Evolutionary conservation across 35 echinoderm and acorn worm genomes (phyloP).

Genomic region (Lytechinus pictus): DNA sequence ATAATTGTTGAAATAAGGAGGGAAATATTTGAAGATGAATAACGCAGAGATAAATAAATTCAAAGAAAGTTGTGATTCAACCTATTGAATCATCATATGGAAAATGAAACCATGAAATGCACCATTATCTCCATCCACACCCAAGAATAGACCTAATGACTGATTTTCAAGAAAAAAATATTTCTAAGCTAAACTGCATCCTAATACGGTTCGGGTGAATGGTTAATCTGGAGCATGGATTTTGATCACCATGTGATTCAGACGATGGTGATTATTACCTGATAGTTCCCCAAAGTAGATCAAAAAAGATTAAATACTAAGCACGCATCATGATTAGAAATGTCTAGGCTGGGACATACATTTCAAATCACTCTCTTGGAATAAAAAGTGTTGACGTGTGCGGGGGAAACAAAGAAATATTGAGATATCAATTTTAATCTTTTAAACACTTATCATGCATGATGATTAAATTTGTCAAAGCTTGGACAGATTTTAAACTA

Average conservation of each 20-base stretch:
- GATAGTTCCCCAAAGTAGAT: not conserved
- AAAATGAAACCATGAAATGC: not conserved
- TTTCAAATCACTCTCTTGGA: not conserved
- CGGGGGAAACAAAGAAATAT: not conserved
- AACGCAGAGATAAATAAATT: no score
- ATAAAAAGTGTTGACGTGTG: not conserved
- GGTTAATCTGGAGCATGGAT: not conserved
- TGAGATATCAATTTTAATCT: not conserved
- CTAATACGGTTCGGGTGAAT: not conserved
- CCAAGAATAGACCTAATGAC: not conserved
- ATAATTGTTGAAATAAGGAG: no score
- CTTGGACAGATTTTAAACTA: not conserved
- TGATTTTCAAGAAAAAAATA: not conserved
- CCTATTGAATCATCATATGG: not conserved
- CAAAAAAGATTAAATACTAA: not conserved
- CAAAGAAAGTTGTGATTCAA: not conserved
- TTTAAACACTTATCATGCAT: not conserved
- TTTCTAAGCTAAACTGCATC: not conserved
- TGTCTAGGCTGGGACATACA: not conserved
- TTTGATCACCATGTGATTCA: not conserved
- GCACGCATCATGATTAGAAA: not conserved
- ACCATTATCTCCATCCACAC: not conserved
- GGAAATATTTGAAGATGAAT: no score
- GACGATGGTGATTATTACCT: not conserved
- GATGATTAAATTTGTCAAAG: not conserved